Percentiles rank a stretch among this genome's conserved stretches.
These are phyloP conservation scores for Periophthalmus modestus DNA, from an alignment of 2,113 vertebrate genomes.

Conservation along the genomic window DNA sequence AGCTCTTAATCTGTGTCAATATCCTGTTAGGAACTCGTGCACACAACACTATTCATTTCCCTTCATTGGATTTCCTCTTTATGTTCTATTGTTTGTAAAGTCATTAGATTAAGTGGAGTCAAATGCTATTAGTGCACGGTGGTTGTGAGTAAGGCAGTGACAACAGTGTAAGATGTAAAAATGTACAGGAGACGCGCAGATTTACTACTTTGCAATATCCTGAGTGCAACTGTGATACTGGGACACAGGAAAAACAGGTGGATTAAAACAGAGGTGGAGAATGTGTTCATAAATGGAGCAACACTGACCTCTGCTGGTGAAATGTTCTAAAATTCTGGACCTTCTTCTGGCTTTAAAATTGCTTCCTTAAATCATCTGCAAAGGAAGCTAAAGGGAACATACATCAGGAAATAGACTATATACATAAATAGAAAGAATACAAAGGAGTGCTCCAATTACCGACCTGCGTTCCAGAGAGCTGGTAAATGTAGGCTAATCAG, in stretches of 20 bases:
- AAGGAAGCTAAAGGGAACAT: slow-evolving; percentile 53
- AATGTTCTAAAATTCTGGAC: background rate
- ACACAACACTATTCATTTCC: slow-evolving; percentile 49
- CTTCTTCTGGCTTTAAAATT: slow-evolving; percentile 51
- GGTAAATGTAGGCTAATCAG: slow-evolving; percentile 62
- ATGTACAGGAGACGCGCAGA: slow-evolving; percentile 1
- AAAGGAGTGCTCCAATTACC: slow-evolving; percentile 60
- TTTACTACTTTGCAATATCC: slow-evolving; percentile 2
- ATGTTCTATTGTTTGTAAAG: slow-evolving; percentile 49
- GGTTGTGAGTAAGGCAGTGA: slow-evolving; percentile 22
- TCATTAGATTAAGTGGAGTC: slow-evolving; percentile 66
- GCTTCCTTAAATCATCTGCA: slow-evolving; percentile 64
- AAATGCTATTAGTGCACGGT: slow-evolving; percentile 48
- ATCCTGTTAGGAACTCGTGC: slow-evolving; percentile 58
- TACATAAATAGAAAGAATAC: slow-evolving; percentile 48
- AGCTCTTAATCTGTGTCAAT: slow-evolving; percentile 57
- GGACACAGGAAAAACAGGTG: slow-evolving; percentile 30
- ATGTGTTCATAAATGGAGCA: slow-evolving; percentile 73
- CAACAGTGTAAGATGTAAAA: slow-evolving; percentile 17
- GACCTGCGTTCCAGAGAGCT: slow-evolving; percentile 43
- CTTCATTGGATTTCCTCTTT: slow-evolving; percentile 53
- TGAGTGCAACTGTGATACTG: slow-evolving; percentile 16
- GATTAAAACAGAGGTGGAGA: slow-evolving; percentile 22
- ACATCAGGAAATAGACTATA: slow-evolving; percentile 49
- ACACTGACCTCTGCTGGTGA: slow-evolving; percentile 89